Conservation (phyloP, 2,888 invertebrate species). For the Digitonthophagus gazella region DNA sequence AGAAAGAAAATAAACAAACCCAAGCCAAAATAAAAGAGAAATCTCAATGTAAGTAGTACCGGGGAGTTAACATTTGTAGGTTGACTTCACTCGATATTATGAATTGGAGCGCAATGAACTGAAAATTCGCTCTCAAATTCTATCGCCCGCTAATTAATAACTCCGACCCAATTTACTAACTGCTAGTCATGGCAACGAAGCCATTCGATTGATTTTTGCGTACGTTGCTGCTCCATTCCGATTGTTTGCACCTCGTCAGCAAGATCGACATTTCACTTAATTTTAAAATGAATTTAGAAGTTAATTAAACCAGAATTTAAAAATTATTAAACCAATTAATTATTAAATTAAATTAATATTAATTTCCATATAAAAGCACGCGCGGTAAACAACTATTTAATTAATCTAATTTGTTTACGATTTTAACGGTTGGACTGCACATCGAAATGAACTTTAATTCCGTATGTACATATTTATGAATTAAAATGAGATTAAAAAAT, state of each 20-base stretch:
- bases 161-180: neutral
- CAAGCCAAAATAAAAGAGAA: neutral
- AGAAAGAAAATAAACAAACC: neutral
- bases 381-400: neutral
- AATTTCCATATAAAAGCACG: neutral
- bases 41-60: neutral
- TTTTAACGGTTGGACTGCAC: neutral
- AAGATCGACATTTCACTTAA: neutral
- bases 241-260: neutral
- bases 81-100: neutral
- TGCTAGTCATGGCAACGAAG: neutral
- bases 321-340: too few species aligned
- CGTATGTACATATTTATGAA: too few species aligned
- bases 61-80: neutral
- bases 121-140: neutral
- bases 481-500: too few species aligned
- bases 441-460: neutral
- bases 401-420: neutral
- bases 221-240: neutral
- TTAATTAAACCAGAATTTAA: too few species aligned
- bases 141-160: neutral
- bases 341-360: too few species aligned
- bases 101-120: neutral
- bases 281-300: neutral
- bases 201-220: neutral